phyloP scores from a whole-genome alignment of 2,888 invertebrate genomes.

The Dorcus parallelipipedus region DNA sequence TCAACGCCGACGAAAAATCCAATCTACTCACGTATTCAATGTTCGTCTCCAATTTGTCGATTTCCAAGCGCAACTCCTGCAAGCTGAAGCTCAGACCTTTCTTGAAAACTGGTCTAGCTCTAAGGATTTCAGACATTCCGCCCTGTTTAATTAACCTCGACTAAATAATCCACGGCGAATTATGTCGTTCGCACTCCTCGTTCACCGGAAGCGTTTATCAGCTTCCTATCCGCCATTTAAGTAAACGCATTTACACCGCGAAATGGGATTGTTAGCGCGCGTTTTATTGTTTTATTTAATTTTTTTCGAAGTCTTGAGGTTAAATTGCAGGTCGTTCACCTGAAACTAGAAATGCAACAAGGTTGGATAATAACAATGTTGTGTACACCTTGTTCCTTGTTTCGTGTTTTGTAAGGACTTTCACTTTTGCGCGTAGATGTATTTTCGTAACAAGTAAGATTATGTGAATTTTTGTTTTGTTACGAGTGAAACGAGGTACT shows the following conservation, averaged over 20 bases:
- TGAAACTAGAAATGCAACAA: neutral
- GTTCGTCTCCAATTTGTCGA: conserved; percentile 33
- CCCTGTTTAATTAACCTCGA: conserved; percentile 1
- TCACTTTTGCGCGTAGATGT: neutral
- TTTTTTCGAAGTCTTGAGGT: neutral
- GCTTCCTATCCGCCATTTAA: neutral
- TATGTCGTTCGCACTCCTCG: neutral
- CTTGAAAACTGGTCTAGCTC: conserved; percentile 16
- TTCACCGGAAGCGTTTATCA: neutral
- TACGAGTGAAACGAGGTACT: too few species aligned
- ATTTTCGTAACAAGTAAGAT: too few species aligned
- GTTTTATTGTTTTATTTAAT: neutral
- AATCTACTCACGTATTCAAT: conserved; percentile 23
- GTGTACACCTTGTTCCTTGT: neutral
- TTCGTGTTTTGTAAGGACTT: neutral
- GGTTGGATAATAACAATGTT: neutral
- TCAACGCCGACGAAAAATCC: neutral
- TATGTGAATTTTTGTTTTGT: too few species aligned
- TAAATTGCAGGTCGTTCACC: conserved; percentile 1
- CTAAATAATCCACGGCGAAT: neutral
- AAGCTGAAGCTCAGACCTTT: conserved; percentile 40
- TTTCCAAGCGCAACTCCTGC: conserved; percentile 37
- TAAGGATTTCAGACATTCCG: neutral
- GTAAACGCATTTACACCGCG: neutral
- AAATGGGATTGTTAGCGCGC: neutral